Evolutionary conservation across 2,797 vertebrate species (phyloP), one percentile per base, ranked within the genome.

Genomic region (Erpetoichthys calabaricus): DNA sequence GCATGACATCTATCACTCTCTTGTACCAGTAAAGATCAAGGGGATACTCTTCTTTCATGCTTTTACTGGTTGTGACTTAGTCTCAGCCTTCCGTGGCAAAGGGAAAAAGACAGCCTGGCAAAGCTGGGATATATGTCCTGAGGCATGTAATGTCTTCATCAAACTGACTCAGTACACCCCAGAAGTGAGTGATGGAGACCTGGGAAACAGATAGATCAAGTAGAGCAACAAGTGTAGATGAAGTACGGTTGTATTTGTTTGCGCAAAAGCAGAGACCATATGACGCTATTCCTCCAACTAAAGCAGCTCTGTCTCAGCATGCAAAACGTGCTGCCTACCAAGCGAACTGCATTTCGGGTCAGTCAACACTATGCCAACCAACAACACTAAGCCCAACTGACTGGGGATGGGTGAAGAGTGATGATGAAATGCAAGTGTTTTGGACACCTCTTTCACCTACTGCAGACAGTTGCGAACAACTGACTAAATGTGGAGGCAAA

Each of bases 21-120:
- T 56, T 10, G 42, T 4, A 10, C 54, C 6, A 43, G 47, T 57
- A n/a, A 45, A 49, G 43, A 56, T 10, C 41, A 44, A 6, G 52
- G 53, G 55, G 6, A 56, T 56, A 4, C 8, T 57, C 3, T 44
- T 45, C 45, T 53, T 46, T 6, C 57, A 59, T n/a, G 45, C 44
- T 42, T 65, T 65, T 55, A 58, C 53, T 10, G 56, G 52, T n/a
- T 60, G n/a, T 57, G 59, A 58, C 47, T 42, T 58, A 7, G 52
- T 58, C 3, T 53, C 61, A 59, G 58, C 57, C 10, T 57, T 60
- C 51, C 7, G 51, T 47, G 45, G 47, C 42, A 56, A 57, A 63
- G 49, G 54, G 7, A 59, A 58, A 47, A 55, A 10, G 8, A 42
- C 57, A 46, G 56, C 56, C 10, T 59, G 52, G 53, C 57, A 58